These are phyloP conservation scores for Lasioglossum leucozonium DNA, from an alignment of 2,888 invertebrate species.

Conservation along the genomic window DNA sequence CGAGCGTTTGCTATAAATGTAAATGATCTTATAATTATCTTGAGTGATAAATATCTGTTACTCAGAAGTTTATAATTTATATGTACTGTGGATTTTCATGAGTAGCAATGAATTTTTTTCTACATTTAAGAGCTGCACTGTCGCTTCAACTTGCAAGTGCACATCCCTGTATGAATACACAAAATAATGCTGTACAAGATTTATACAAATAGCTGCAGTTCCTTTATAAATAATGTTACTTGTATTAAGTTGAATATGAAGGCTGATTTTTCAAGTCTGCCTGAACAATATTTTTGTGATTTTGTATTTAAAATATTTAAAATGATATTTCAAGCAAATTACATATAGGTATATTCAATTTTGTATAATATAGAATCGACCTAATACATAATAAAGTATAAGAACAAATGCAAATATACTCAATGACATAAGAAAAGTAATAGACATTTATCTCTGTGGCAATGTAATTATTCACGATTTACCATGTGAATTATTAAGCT, in stretches of 20 bases:
- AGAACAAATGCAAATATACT: constrained; percentile 16
- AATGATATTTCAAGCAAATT: not conserved
- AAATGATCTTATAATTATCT: constrained; percentile 10
- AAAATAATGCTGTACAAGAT: constrained; percentile 33
- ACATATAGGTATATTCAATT: constrained; percentile 15
- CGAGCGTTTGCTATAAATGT: constrained; percentile 21
- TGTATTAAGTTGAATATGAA: not conserved
- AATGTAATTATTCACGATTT: constrained; percentile 26
- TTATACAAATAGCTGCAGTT: constrained; percentile 29
- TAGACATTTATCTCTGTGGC: constrained; percentile 10
- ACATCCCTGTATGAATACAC: constrained; percentile 1
- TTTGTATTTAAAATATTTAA: constrained; percentile 2
- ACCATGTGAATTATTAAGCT: constrained; percentile 9
- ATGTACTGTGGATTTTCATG: constrained; percentile 3
- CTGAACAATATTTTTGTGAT: constrained; percentile 5
- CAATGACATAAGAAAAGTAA: not conserved
- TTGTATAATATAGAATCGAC: not conserved
- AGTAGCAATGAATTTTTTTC: constrained; percentile 18
- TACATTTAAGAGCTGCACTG: not conserved
- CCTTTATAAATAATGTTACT: constrained; percentile 19
- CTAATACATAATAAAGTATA: not conserved
- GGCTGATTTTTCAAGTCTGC: constrained; percentile 13
- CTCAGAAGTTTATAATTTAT: constrained; percentile 15
- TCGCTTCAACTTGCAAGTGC: not conserved
- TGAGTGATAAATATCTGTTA: constrained; percentile 9